Base-by-base conservation (phyloP, 2,888 invertebrate genomes). In the Bibio marci region DNA sequence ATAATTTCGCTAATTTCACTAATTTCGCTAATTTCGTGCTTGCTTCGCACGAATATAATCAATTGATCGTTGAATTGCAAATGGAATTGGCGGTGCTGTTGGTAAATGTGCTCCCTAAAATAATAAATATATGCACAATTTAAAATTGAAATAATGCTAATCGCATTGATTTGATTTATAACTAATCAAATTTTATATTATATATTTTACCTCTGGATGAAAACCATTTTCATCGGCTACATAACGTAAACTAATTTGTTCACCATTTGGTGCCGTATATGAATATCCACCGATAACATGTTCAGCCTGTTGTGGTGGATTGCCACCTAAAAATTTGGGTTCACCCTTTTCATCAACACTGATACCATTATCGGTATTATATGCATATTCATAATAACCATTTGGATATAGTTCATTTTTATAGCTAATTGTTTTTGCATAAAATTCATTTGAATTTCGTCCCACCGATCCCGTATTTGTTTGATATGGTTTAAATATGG, bases 161-260 rank as follows among this genome's bases (percentile, higher is more conserved):
- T 15, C n/a, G 6, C 10, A 30, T n/a, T n/a, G 12, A 8, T 10
- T 30, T 52, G 53, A 63, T 76, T n/a, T n/a, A n/a, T n/a, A n/a
- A n/a, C n/a, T n/a, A n/a, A n/a, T n/a, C n/a, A n/a, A n/a, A n/a
- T n/a, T n/a, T n/a, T n/a, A n/a, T n/a, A n/a, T n/a, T n/a, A n/a
- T n/a, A n/a, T n/a, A n/a, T n/a, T n/a, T 56, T 65, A 58, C 22
- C 44, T 35, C 32, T 38, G 78, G 70, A 45, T 71, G 71, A 66
- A 72, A 79, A 42, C 80, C 79, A 47, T 74, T 71, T 54, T 77
- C 76, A 48, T 79, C 73, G 46, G 80, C 77, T 41, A 66, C 52
- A 58, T 77, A 80, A 34, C 62, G 58, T 43, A 78, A 53, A 12
- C 59, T 51, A 48, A 74, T 63, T 12, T 63, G 62, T 32, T 66